These are phyloP conservation scores for Heliothis subflexa DNA, from an alignment of 1,140 invertebrate genomes.

Conservation along the genomic window DNA sequence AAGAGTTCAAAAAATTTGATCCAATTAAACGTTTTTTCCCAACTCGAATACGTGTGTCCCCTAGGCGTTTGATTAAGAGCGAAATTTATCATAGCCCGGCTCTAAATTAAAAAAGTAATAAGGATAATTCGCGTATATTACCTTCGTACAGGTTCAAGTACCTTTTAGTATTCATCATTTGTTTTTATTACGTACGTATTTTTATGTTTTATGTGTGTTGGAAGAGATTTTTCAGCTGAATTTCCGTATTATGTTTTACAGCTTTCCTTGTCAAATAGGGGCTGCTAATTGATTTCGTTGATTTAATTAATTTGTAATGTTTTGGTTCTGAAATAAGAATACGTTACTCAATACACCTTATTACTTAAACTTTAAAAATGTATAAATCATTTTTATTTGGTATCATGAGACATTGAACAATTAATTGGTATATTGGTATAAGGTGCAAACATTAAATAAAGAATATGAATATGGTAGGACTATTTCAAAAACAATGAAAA, in stretches of 20 bases:
- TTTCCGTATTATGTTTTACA: not conserved
- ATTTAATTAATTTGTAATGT: too few species aligned
- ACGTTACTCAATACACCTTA: too few species aligned
- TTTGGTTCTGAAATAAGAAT: too few species aligned
- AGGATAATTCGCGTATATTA: constrained; percentile 47
- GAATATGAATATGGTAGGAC: too few species aligned
- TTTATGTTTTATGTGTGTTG: constrained; percentile 6
- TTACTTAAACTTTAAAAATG: too few species aligned
- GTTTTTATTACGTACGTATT: constrained; percentile 38
- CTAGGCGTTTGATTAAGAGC: constrained; percentile 62
- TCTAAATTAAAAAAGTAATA: constrained; percentile 58
- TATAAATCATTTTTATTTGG: too few species aligned
- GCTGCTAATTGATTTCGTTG: too few species aligned
- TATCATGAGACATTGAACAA: too few species aligned
- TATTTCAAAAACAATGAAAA: too few species aligned
- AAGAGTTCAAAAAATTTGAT: constrained; percentile 55
- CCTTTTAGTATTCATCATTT: constrained; percentile 30
- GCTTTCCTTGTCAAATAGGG: not conserved
- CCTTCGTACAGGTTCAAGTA: constrained; percentile 16
- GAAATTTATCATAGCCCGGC: constrained; percentile 59
- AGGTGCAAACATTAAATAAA: too few species aligned
- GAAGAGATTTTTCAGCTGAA: constrained; percentile 3
- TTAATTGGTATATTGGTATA: too few species aligned
- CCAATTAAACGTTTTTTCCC: constrained; percentile 61
- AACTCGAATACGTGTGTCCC: constrained; percentile 9